Percentiles rank a stretch among this genome's conserved stretches.
These are phyloP conservation scores for Neomorphus geoffroyi DNA, from an alignment of 2,797 vertebrate genomes.

Conservation along the genomic window DNA sequence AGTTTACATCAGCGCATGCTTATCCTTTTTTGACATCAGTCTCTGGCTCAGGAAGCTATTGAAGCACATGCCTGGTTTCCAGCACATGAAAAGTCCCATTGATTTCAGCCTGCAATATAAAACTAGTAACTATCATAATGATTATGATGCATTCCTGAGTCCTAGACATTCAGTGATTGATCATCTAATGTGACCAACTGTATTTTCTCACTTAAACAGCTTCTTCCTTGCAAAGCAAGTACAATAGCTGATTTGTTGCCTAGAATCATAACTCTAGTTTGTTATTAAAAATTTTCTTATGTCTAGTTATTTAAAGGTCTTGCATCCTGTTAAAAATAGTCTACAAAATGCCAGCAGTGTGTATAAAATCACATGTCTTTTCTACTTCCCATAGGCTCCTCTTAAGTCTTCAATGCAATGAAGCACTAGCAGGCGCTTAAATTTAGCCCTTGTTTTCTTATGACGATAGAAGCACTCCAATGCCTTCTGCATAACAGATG, in stretches of 20 bases:
- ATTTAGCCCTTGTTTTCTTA: background rate
- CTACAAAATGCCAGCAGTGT: background rate
- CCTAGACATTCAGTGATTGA: background rate
- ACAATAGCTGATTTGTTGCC: background rate
- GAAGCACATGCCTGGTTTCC: background rate
- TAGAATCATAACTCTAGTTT: background rate
- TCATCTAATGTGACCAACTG: background rate
- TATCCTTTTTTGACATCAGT: background rate
- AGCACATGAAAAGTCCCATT: background rate
- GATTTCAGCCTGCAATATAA: background rate
- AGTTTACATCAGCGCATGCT: background rate
- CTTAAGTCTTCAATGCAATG: background rate
- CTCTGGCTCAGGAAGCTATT: background rate
- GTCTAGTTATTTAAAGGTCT: background rate
- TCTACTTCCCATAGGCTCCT: background rate
- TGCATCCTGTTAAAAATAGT: background rate
- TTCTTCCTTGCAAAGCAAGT: background rate
- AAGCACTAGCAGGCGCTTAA: background rate
- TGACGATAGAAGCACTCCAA: background rate
- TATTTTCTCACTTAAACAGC: background rate
- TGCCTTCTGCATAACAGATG: conserved; percentile 35
- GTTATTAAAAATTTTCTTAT: background rate
- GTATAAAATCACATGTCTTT: background rate
- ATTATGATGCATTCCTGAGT: background rate
- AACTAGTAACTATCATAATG: background rate